These are phyloP conservation scores for Ploceus nigricollis DNA, from an alignment of 2,113 vertebrate genomes.

Conservation along the genomic window DNA sequence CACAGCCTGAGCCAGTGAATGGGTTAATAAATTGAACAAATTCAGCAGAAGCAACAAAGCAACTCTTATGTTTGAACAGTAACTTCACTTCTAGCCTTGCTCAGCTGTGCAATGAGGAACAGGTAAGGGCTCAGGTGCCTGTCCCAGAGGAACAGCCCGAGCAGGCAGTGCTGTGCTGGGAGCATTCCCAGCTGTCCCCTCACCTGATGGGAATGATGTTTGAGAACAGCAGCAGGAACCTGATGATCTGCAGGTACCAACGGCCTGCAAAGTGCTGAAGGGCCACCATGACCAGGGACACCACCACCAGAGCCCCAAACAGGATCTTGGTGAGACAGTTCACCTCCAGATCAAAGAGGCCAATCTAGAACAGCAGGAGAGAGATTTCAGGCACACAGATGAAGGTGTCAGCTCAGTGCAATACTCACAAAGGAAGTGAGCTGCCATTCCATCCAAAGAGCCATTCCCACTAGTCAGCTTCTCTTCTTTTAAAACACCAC, in stretches of 20 bases:
- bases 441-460: not conserved
- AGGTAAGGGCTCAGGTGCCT: not conserved
- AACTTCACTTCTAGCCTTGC: not conserved
- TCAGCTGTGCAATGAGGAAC: not conserved
- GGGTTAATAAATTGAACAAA: not conserved
- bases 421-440: not conserved
- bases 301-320: slow-evolving; percentile 90
- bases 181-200: not conserved
- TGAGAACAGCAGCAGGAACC: slow-evolving; percentile 93
- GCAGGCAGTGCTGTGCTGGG: not conserved
- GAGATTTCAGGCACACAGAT: not conserved
- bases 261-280: slow-evolving; percentile 95
- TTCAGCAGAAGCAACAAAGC: not conserved
- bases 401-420: not conserved
- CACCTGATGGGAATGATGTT: slow-evolving; percentile 98
- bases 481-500: not conserved
- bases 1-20: not conserved
- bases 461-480: not conserved
- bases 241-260: slow-evolving; percentile 97
- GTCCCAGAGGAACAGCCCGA: not conserved
- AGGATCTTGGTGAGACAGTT: slow-evolving; percentile 98
- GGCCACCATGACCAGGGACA: slow-evolving; percentile 96
- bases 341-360: slow-evolving; percentile 95
- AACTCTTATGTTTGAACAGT: not conserved
- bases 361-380: slow-evolving; percentile 75